Evolutionary conservation across 2,797 vertebrate genomes (phyloP).

Genomic region (Dallia pectoralis): DNA sequence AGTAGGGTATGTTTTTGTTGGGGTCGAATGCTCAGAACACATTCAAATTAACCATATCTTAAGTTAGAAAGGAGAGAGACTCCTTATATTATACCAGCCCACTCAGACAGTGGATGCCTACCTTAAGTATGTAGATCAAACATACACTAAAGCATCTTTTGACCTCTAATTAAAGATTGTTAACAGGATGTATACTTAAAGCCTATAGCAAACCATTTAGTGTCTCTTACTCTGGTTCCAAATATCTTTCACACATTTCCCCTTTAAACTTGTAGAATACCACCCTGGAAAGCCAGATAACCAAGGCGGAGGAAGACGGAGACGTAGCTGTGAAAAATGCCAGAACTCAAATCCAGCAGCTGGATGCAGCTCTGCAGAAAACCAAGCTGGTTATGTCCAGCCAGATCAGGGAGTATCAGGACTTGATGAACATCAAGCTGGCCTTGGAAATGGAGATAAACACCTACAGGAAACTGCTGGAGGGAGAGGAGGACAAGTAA

Average conservation of each 20-base stretch:
- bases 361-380: conserved; percentile 62
- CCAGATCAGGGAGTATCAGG: conserved; percentile 80
- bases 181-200: not conserved
- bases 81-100: not conserved
- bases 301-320: conserved; percentile 54
- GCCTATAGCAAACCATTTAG: not conserved
- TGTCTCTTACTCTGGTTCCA: not conserved
- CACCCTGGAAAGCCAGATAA: conserved; percentile 53
- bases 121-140: not conserved
- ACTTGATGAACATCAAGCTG: conserved; percentile 78
- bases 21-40: not conserved
- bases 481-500: conserved; percentile 83
- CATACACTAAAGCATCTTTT: not conserved
- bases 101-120: not conserved
- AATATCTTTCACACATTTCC: not conserved
- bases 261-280: conserved; percentile 38
- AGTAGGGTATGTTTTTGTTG: not conserved
- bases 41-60: not conserved
- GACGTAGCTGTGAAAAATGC: conserved; percentile 50
- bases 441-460: conserved; percentile 76
- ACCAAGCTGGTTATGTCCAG: conserved; percentile 63
- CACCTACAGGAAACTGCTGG: conserved; percentile 78
- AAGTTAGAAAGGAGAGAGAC: not conserved
- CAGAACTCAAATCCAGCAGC: conserved; percentile 42
- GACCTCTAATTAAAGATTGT: not conserved